Evolutionary conservation across 2,113 vertebrate species (phyloP).

Genomic region (Dipodomys spectabilis): DNA sequence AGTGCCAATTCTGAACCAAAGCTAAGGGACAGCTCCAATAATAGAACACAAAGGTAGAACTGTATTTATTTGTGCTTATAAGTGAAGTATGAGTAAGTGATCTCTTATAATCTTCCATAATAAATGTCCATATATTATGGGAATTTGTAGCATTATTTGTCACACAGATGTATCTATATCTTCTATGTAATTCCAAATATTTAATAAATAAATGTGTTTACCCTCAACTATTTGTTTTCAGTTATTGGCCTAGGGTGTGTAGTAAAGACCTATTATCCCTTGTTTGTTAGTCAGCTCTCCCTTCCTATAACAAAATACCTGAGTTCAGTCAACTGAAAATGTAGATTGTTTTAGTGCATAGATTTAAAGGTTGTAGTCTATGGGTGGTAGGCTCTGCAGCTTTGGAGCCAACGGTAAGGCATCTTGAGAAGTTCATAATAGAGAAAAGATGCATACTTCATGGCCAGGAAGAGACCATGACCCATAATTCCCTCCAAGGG

Average conservation of each 20-base stretch:
- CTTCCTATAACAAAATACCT: background rate
- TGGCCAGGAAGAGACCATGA: background rate
- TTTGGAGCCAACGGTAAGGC: background rate
- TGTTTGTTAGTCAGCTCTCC: background rate
- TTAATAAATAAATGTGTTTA: conserved; percentile 58
- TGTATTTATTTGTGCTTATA: background rate
- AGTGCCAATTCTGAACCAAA: too few species aligned
- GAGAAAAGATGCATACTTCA: background rate
- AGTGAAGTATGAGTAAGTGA: background rate
- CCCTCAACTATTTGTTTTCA: background rate
- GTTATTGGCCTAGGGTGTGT: background rate
- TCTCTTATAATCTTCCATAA: background rate
- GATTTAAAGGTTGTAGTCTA: background rate
- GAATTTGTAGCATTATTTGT: conserved; percentile 9
- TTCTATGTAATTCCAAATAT: background rate
- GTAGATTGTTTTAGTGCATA: too few species aligned
- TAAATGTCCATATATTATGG: background rate
- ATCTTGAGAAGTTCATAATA: background rate
- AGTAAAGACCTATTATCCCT: background rate
- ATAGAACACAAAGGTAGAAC: background rate
- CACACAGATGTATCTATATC: background rate
- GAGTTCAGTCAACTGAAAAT: background rate
- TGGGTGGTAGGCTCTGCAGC: background rate
- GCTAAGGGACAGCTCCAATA: too few species aligned
- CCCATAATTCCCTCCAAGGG: background rate